Conservation (phyloP, 2,797 vertebrate species). For the Danio jaintianensis region DNA sequence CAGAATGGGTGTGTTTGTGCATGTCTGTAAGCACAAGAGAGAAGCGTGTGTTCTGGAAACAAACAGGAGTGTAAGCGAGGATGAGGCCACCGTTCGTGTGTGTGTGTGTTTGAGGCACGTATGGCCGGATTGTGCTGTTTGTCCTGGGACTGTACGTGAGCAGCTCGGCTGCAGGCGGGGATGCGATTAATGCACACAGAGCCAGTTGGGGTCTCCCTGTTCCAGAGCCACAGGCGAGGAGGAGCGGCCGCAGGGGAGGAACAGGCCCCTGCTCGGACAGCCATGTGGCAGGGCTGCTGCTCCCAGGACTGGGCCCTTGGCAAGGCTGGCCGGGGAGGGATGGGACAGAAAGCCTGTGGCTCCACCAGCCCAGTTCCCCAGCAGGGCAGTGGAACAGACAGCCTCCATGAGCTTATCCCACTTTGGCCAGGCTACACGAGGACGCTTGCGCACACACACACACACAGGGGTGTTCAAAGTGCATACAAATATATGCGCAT, state of each 20-base stretch:
- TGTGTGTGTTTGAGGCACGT: slow-evolving; percentile 47
- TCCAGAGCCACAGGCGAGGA: slow-evolving; percentile 75
- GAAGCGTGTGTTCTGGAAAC: slow-evolving; percentile 44
- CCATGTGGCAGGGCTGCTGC: slow-evolving; percentile 79
- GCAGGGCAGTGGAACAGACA: slow-evolving; percentile 72
- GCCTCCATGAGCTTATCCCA: slow-evolving; percentile 64
- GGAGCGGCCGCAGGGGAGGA: slow-evolving; percentile 64
- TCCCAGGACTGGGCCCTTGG: slow-evolving; percentile 75
- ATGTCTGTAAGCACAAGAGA: neutral
- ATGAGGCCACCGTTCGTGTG: slow-evolving; percentile 31
- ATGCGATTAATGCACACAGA: slow-evolving; percentile 83
- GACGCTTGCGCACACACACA: slow-evolving; percentile 43
- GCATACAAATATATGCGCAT: slow-evolving; percentile 35
- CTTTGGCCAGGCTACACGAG: slow-evolving; percentile 54
- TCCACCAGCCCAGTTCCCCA: slow-evolving; percentile 75
- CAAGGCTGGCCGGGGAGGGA: slow-evolving; percentile 72
- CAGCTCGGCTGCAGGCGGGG: slow-evolving; percentile 84
- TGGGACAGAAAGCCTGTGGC: slow-evolving; percentile 72
- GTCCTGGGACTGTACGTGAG: slow-evolving; percentile 77
- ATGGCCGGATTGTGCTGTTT: slow-evolving; percentile 59
- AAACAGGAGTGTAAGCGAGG: neutral
- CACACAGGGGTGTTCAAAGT: slow-evolving; percentile 11
- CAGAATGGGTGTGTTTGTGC: slow-evolving; percentile 7
- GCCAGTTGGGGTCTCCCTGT: slow-evolving; percentile 78
- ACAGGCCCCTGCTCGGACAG: slow-evolving; percentile 72